Evolutionary conservation across 2,888 invertebrate genomes (phyloP), one percentile per base, ranked within the genome.

Genomic region (Keiferia lycopersicella): DNA sequence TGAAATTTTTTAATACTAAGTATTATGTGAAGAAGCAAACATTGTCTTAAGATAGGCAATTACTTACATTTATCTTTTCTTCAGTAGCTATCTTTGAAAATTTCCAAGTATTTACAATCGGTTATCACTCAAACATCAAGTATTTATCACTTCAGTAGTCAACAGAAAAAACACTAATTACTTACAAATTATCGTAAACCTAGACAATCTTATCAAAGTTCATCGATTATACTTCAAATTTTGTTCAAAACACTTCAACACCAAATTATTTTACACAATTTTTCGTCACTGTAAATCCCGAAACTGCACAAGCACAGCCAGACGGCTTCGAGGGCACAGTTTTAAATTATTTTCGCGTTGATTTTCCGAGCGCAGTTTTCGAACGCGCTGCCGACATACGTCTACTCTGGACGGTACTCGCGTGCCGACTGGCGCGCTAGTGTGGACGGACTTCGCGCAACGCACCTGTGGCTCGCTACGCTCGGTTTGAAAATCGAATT

Each of bases 391-490:
- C 12, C 18, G 20, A 34, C 66, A 20, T 12, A 64, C 72, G 66
- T 65, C 68, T 64, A 58, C 22, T 12, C 38, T 8, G 12, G 38
- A 56, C 57, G 60, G 38, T 51, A 45, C 61, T 59, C 68, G 67
- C 70, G 71, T 38, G 65, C 62, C 66, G 65, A 73, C 73, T 73
- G 70, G 62, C 66, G 64, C 45, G 60, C 45, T 16, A 61, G 61
- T 63, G 22, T 61, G 56, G 59, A 18, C 62, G 18, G 65, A 45
- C 60, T 56, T 64, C 63, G 69, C 67, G 67, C 64, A 69, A 69
- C 71, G 71, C 73, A 73, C 73, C 73, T 73, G 73, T 73, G 68
- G 71, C 68, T 67, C 59, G 20, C 41, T 16, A 41, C 59, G 34
- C 45, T 16, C 51, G 11, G 34, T 60, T 51, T 26, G 16, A 64